These are phyloP conservation scores for Poicephalus meyeri DNA, from an alignment of 2,113 vertebrate genomes.

Conservation along the genomic window DNA sequence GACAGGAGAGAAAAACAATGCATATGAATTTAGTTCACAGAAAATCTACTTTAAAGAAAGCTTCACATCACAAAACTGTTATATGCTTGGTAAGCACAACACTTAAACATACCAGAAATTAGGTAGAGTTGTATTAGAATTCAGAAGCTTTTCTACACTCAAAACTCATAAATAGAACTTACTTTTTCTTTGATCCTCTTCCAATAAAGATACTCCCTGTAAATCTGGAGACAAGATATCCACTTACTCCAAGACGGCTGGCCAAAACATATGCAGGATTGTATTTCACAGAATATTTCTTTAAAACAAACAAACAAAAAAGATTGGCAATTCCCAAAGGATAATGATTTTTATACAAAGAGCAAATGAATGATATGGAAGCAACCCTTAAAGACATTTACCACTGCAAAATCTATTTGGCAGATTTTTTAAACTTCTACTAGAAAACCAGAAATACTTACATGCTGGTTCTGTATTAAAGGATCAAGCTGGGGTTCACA, in stretches of 20 bases:
- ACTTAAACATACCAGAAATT: not conserved
- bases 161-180: constrained; percentile 66
- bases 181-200: constrained; percentile 96
- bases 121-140: not conserved
- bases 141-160: constrained; percentile 1
- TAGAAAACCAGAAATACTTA: constrained; percentile 73
- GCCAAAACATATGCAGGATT: constrained; percentile 94
- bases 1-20: not conserved
- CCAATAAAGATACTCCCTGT: constrained; percentile 98
- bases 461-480: constrained; percentile 97
- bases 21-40: not conserved
- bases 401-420: not conserved
- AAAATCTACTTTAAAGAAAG: not conserved
- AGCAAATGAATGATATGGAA: not conserved
- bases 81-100: not conserved
- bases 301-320: constrained; percentile 70
- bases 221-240: constrained; percentile 98
- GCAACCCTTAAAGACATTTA: not conserved
- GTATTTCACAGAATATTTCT: constrained; percentile 98
- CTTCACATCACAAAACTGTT: not conserved
- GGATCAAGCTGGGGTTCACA: constrained; percentile 91
- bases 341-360: not conserved
- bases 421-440: not conserved
- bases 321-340: not conserved
- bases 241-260: constrained; percentile 91